Evolutionary conservation across 2,113 vertebrate genomes (phyloP), one percentile per base, ranked within the genome.

Genomic region (Fulica atra): DNA sequence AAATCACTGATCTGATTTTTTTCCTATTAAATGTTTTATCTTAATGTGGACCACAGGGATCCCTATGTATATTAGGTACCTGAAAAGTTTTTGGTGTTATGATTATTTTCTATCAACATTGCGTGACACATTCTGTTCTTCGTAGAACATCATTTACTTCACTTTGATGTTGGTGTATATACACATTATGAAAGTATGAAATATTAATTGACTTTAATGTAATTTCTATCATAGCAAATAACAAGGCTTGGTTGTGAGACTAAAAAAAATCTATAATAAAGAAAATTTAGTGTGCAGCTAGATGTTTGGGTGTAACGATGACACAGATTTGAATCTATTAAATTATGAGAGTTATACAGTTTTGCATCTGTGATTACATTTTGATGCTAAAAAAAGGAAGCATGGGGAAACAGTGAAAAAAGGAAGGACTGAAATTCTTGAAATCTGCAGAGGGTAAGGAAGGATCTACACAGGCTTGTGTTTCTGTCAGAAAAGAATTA

Each of bases 401-500:
- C 8, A 69, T 13, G 24, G 31, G 79, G 12, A 96, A 73, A 83
- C 14, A 88, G 25, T 42, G 9, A 69, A 91, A 92, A 91, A 91
- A 56, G 11, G 56, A 60, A 40, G 77, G 6, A 28, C 10, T 72
- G 26, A 44, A 61, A 46, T 60, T 74, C 28, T 64, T 92, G 56
- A 87, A 33, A 84, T 74, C 13, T 93, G 60, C 76, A 88, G 50
- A 89, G 46, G 25, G 3, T 68, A 54, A 51, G 17, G 16, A 93
- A 93, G 13, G 35, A 72, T 90, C 59, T 92, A 26, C 14, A 94
- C 69, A 93, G 80, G 90, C 65, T 78, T 66, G 35, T 92, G 57
- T 89, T 94, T 94, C 36, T 95, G 77, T 95, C 92, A 89, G 76
- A 84, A 83, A 50, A 89, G 36, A 73, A 96, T 95, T 94, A 93